phyloP scores from a whole-genome alignment of 2,797 vertebrate genomes.

The Smutsia temminckii region DNA sequence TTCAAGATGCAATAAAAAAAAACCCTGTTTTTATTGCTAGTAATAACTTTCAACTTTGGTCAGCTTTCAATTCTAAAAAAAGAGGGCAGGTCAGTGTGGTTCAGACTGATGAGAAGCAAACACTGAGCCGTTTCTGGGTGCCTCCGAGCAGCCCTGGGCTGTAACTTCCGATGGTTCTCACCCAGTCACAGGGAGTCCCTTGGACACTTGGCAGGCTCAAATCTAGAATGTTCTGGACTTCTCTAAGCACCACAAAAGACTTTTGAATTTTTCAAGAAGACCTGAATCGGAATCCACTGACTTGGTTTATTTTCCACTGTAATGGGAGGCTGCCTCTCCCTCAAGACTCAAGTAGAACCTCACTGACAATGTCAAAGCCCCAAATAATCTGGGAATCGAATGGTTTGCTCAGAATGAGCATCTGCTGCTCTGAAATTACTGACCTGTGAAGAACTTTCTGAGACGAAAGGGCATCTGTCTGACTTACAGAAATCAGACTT shows the following conservation, averaged over 20 bases:
- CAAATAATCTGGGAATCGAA: not conserved
- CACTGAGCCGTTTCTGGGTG: not conserved
- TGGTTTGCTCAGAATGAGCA: not conserved
- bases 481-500: not conserved
- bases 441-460: not conserved
- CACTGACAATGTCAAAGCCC: not conserved
- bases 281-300: not conserved
- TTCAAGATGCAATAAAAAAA: not conserved
- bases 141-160: not conserved
- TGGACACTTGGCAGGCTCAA: not conserved
- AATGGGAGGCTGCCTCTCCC: not conserved
- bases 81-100: not conserved
- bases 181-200: not conserved
- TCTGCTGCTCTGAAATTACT: not conserved
- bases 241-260: not conserved
- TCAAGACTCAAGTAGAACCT: not conserved
- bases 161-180: not conserved
- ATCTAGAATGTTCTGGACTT: slow-evolving; percentile 21
- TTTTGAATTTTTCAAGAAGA: not conserved
- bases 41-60: slow-evolving; percentile 34
- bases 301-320: slow-evolving; percentile 4
- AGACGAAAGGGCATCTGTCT: not conserved
- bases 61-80: not conserved
- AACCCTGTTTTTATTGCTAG: not conserved
- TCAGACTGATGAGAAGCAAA: not conserved